These are phyloP conservation scores for Lordiphosa andalusiaca DNA, from an alignment of 2,888 invertebrate genomes.

Conservation along the genomic window DNA sequence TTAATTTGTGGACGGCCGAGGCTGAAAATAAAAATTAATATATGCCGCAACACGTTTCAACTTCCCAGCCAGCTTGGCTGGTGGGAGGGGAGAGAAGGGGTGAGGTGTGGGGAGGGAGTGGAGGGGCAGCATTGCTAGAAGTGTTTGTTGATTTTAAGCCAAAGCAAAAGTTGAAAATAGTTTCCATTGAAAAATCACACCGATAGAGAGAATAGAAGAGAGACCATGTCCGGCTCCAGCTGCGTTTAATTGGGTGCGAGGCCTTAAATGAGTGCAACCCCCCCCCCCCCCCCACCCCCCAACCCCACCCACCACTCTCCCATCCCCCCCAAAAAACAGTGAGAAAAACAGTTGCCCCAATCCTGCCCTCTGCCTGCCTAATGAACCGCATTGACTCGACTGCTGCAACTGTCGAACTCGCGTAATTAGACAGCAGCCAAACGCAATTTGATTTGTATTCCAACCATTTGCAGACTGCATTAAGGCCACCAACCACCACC, in stretches of 20 bases:
- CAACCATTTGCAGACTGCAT: conserved; percentile 45
- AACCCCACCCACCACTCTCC: too few relatives aligned
- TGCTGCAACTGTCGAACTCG: conserved; percentile 7
- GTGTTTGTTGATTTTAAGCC: conserved; percentile 51
- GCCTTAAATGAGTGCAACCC: conserved; percentile 20
- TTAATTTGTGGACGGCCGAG: conserved; percentile 60
- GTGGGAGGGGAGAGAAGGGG: not conserved
- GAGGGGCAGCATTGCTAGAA: conserved; percentile 5
- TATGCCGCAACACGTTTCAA: conserved; percentile 71
- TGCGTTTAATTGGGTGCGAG: conserved; percentile 51
- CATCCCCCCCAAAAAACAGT: conserved; percentile 6
- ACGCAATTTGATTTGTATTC: conserved; percentile 62
- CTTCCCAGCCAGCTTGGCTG: conserved; percentile 31
- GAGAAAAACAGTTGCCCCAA: not conserved
- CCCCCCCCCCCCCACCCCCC: not conserved
- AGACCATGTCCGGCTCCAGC: conserved; percentile 5
- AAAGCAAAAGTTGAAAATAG: conserved; percentile 48
- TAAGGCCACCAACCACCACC: conserved; percentile 14
- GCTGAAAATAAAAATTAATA: conserved; percentile 71
- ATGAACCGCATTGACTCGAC: conserved; percentile 9
- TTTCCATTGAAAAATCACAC: conserved; percentile 48
- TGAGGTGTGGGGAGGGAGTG: not conserved
- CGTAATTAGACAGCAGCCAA: conserved; percentile 4
- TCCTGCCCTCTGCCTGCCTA: not conserved
- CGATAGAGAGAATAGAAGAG: conserved; percentile 4